Evolutionary conservation across 2,888 invertebrate species (phyloP).

Genomic region (Sinotaia quadrata): DNA sequence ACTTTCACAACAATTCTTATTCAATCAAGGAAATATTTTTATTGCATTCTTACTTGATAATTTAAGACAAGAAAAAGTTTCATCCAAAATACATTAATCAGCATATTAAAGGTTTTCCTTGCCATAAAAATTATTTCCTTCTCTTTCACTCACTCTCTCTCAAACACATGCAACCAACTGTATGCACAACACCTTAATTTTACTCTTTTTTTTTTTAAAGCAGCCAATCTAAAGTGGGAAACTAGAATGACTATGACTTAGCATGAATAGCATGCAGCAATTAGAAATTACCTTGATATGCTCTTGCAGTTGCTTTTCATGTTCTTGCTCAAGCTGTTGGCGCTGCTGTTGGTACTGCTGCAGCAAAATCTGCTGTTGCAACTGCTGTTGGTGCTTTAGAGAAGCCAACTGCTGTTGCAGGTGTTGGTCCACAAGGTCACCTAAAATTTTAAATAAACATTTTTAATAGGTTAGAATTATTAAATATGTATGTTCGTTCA

Average conservation of each 20-base stretch:
- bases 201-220: too few relatives aligned
- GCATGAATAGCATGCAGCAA: too few relatives aligned
- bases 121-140: too few relatives aligned
- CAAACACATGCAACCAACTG: background rate
- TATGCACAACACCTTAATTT: too few relatives aligned
- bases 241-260: too few relatives aligned
- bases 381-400: conserved; percentile 67
- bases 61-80: too few relatives aligned
- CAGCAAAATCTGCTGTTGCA: conserved; percentile 66
- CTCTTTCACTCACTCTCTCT: conserved; percentile 7
- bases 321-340: conserved; percentile 66
- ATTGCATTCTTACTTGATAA: too few relatives aligned
- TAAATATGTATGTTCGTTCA: background rate
- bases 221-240: too few relatives aligned
- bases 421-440: conserved; percentile 47
- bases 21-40: too few relatives aligned
- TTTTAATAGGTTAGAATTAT: background rate
- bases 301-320: conserved; percentile 68
- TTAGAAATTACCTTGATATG: conserved; percentile 62
- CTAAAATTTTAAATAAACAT: background rate
- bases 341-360: conserved; percentile 69
- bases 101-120: too few relatives aligned
- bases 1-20: too few relatives aligned
- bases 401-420: conserved; percentile 63
- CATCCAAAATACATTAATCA: too few relatives aligned